Conservation (phyloP, 2,797 vertebrate genomes). For the Botia almorhae region DNA sequence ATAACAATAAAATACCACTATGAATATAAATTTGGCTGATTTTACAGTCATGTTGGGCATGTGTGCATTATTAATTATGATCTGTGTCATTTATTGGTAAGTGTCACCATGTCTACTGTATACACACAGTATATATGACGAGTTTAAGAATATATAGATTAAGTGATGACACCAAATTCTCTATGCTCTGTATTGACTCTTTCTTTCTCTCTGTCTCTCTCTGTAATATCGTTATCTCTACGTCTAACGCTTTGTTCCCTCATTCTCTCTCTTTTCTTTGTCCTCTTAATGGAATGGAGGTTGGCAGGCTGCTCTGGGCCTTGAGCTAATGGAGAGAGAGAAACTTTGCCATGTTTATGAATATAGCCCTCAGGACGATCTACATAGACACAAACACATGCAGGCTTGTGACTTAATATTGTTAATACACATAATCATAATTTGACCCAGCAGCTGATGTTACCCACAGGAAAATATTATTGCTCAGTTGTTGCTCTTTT, state of each 20-base stretch:
- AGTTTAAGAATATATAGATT: too few relatives aligned
- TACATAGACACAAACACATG: slow-evolving; percentile 10
- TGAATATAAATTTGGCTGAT: too few relatives aligned
- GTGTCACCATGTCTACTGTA: not conserved
- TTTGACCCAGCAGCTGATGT: not conserved
- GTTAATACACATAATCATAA: slow-evolving; percentile 16
- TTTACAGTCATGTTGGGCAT: too few relatives aligned
- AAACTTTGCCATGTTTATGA: slow-evolving; percentile 31
- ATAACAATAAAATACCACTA: not conserved
- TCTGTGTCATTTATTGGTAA: not conserved
- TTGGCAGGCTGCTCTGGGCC: slow-evolving; percentile 45
- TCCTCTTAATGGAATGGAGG: slow-evolving; percentile 54
- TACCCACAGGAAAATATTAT: not conserved
- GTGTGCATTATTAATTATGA: not conserved
- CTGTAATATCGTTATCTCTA: slow-evolving; percentile 20
- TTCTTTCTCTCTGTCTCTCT: not conserved
- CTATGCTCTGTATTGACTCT: not conserved
- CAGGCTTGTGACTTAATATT: not conserved
- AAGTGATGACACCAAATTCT: not conserved
- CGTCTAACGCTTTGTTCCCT: slow-evolving; percentile 13
- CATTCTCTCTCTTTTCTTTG: slow-evolving; percentile 50
- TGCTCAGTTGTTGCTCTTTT: not conserved
- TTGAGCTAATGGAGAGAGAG: slow-evolving; percentile 38
- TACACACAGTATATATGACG: not conserved
- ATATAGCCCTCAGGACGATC: slow-evolving; percentile 32